phyloP scores from a whole-genome alignment of 2,888 invertebrate species.

The Kryphioiulus occultus region DNA sequence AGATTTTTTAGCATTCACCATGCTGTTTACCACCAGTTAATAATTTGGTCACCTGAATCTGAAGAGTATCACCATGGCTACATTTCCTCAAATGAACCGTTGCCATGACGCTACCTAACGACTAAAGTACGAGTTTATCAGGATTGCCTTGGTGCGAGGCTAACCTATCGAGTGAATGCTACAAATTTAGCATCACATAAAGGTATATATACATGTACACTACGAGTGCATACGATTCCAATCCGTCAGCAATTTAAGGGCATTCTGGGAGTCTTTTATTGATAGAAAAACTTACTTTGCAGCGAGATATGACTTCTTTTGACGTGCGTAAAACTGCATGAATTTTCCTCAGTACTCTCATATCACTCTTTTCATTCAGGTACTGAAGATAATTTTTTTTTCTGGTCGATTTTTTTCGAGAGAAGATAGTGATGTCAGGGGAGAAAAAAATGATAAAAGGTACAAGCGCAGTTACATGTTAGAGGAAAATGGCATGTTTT shows the following conservation, averaged over 20 bases:
- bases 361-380: neutral
- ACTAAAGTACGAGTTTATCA: no score
- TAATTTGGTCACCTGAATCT: no score
- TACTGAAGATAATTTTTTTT: conserved; percentile 7
- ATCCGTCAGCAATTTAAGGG: neutral
- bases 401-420: neutral
- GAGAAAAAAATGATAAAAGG: conserved; percentile 7
- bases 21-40: no score
- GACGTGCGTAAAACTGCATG: conserved; percentile 11
- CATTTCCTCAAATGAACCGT: no score
- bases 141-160: no score
- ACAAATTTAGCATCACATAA: neutral
- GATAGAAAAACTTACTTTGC: conserved; percentile 26
- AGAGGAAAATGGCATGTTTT: neutral
- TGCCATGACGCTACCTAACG: no score
- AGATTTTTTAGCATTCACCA: no score
- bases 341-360: neutral
- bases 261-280: neutral
- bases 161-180: neutral
- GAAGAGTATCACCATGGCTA: no score
- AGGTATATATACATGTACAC: neutral
- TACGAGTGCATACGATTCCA: neutral
- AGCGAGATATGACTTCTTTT: conserved; percentile 2
- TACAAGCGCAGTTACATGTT: neutral
- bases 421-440: neutral